Evolutionary conservation across 2,113 vertebrate genomes (phyloP).

Genomic region (Tetrax tetrax): DNA sequence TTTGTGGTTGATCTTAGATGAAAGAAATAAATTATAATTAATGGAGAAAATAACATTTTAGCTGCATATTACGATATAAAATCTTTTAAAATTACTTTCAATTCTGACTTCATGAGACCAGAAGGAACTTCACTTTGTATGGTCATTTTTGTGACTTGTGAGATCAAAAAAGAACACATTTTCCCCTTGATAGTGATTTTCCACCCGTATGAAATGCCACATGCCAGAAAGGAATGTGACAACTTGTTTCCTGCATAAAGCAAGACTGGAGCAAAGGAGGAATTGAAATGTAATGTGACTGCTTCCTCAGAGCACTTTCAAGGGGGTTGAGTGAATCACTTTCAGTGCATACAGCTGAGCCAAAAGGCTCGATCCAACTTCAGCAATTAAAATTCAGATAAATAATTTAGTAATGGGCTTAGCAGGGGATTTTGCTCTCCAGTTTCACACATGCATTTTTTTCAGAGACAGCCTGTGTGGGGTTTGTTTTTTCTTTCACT

Average conservation of each 20-base stretch:
- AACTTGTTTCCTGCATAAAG: neutral
- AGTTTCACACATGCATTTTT: neutral
- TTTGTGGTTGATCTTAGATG: neutral
- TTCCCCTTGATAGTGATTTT: neutral
- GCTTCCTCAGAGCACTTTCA: neutral
- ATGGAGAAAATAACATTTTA: neutral
- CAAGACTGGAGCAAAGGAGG: neutral
- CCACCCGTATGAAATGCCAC: neutral
- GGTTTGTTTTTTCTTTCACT: neutral
- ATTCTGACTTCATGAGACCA: neutral
- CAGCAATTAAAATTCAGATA: neutral
- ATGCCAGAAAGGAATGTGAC: neutral
- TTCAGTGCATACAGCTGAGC: neutral
- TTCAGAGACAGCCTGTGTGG: neutral
- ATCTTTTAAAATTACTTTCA: neutral
- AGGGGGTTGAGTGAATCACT: rapidly evolving
- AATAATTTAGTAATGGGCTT: neutral
- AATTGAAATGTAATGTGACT: neutral
- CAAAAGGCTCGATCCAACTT: neutral
- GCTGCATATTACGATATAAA: neutral
- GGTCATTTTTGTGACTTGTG: neutral
- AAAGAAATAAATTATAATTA: neutral
- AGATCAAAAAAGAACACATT: neutral
- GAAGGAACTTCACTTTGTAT: neutral
- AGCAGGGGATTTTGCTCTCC: neutral